A percentile compares a stretch with the other conserved stretches of the same genome.
phyloP scores from a whole-genome alignment of 2,888 invertebrate species.

The Corbicula japonica region DNA sequence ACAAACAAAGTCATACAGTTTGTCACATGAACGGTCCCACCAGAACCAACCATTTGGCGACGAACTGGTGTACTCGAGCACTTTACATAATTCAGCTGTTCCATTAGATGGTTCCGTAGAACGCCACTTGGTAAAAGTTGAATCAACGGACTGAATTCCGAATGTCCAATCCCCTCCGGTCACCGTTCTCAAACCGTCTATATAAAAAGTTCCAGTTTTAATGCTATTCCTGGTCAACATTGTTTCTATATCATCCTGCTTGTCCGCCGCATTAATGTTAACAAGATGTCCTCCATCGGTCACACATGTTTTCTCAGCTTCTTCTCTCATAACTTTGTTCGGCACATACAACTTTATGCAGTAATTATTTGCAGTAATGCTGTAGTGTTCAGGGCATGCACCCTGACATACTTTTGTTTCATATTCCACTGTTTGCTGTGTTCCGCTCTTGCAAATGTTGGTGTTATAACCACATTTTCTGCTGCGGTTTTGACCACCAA shows the following conservation, averaged over 20 bases:
- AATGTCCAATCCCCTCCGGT: constrained; percentile 5
- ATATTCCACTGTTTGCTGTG: not conserved
- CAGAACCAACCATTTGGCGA: no score
- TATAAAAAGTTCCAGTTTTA: not conserved
- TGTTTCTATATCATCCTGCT: constrained; percentile 3
- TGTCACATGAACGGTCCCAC: no score
- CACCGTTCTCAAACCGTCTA: constrained; percentile 6
- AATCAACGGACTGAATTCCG: not conserved
- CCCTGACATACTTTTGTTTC: constrained; percentile 5
- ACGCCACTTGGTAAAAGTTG: constrained; percentile 1
- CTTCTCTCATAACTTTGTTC: not conserved
- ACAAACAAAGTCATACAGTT: no score
- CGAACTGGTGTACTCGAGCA: no score
- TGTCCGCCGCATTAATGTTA: constrained; percentile 1
- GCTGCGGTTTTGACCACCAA: constrained; percentile 16
- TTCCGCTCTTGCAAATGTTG: not conserved
- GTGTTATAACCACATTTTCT: constrained; percentile 22
- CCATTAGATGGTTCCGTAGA: not conserved
- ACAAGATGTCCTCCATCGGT: constrained; percentile 24
- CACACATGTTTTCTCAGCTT: constrained; percentile 16
- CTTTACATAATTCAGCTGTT: constrained; percentile 11
- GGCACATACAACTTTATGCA: constrained; percentile 6
- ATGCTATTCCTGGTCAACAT: not conserved
- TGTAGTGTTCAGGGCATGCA: constrained; percentile 8
- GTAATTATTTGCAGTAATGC: not conserved